These are phyloP conservation scores for Megaleporinus macrocephalus DNA, from an alignment of 2,113 vertebrate genomes.

Conservation along the genomic window DNA sequence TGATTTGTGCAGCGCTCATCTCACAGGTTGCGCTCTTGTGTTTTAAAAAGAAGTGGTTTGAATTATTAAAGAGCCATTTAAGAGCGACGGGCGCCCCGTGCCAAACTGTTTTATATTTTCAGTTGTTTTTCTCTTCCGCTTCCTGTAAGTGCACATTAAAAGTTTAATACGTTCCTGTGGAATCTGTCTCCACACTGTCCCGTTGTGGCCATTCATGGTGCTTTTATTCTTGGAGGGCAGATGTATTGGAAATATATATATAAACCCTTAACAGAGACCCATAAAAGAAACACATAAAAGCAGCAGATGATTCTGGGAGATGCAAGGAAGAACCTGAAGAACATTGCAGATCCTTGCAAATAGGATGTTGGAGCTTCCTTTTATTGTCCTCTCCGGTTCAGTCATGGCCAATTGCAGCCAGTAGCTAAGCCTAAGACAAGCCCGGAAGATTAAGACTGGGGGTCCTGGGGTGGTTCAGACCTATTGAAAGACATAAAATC, in stretches of 20 bases:
- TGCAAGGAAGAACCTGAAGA: too few species aligned
- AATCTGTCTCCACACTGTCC: background rate
- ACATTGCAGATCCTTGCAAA: too few species aligned
- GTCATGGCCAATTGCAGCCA: too few species aligned
- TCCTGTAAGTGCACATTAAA: conserved; percentile 7
- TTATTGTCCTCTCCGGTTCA: too few species aligned
- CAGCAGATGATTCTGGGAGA: too few species aligned
- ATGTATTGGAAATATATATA: conserved; percentile 24
- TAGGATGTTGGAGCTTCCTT: too few species aligned
- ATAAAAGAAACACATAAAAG: too few species aligned
- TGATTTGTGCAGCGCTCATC: background rate
- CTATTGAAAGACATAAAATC: too few species aligned
- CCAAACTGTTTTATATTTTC: background rate
- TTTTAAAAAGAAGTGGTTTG: conserved; percentile 1
- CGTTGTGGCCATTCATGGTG: background rate
- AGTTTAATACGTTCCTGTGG: background rate
- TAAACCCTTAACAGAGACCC: too few species aligned
- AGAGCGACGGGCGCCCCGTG: background rate
- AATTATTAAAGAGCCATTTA: background rate
- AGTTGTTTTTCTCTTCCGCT: background rate
- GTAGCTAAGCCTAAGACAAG: too few species aligned
- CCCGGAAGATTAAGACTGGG: too few species aligned
- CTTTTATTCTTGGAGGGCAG: background rate
- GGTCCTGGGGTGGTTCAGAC: too few species aligned
- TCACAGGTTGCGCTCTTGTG: background rate